Base-by-base conservation (phyloP, 1,140 invertebrate genomes). In the Drosophila leontia region DNA sequence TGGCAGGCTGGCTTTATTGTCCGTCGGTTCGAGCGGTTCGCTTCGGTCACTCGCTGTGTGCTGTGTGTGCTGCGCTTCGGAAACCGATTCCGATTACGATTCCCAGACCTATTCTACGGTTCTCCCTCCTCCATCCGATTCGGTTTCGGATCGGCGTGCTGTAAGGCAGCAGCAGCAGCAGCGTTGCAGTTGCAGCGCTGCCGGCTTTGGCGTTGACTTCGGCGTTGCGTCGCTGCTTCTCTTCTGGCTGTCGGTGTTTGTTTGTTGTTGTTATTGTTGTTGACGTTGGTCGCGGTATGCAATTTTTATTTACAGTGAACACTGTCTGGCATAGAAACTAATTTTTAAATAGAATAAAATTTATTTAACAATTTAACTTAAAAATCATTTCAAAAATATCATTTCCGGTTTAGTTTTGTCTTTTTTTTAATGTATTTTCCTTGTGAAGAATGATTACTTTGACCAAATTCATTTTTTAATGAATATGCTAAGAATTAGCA, bases 21-120 rank as follows among this genome's bases (percentile, higher is more conserved):
- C 84, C 84, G 77, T 87, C 84, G 84, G 87, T 83, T 87, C 84
- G 84, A 87, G 79, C 84, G 84, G 84, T 87, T 87, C 84, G 84
- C 84, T 87, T 87, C 83, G 83, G 84, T 87, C 83, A 85, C 82
- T 78, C 67, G 53, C 53, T 35, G 53, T 47, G 45, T 34, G 50
- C 19, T 55, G 51, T 55, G 51, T 37, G 51, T 55, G 34, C 19
- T 82, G 87, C 71, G 79, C 68, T 87, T 80, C 57, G 41, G 75
- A 51, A 59, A 76, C 65, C 53, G 75, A 60, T 47, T 79, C 53
- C 51, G 53, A 35, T 60, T 61, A 32, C 26, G 39, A 35, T 65
- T 61, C 56, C 41, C 62, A 26, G 35, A 57, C 51, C 55, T 51
- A 63, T 63, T 63, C 62, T 60, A 41, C 39, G 41, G 37, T 29